Evolutionary conservation across 2,113 vertebrate genomes (phyloP).

Genomic region (Struthio camelus): DNA sequence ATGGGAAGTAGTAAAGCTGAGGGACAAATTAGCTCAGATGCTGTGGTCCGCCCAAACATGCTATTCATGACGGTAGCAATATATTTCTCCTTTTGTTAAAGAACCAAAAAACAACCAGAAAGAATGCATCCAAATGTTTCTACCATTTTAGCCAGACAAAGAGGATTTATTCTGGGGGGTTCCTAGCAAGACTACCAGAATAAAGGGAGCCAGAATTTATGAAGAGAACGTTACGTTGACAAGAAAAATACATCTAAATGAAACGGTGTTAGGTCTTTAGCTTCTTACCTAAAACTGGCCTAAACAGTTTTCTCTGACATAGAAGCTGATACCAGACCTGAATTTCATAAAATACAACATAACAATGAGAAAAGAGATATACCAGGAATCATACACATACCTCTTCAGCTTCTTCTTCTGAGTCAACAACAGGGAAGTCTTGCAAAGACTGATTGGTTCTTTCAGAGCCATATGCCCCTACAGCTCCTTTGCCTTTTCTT

Average conservation of each 20-base stretch:
- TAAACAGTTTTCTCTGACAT: neutral
- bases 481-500: slow-evolving; percentile 96
- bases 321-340: neutral
- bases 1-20: neutral
- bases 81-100: neutral
- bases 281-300: neutral
- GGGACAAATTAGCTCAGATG: fast-evolving
- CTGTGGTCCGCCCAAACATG: neutral
- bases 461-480: slow-evolving; percentile 95
- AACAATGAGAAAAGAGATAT: neutral
- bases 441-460: slow-evolving; percentile 91
- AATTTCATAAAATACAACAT: neutral
- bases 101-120: neutral
- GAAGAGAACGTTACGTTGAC: neutral
- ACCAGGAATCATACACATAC: slow-evolving; percentile 59
- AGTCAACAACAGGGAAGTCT: slow-evolving; percentile 93
- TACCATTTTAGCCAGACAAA: neutral
- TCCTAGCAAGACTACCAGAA: neutral
- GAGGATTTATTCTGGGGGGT: fast-evolving
- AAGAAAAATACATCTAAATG: neutral
- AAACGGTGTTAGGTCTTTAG: neutral
- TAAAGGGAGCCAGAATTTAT: neutral
- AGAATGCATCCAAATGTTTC: neutral
- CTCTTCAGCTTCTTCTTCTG: slow-evolving; percentile 96
- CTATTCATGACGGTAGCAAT: neutral